These are phyloP conservation scores for Ruditapes philippinarum DNA, from an alignment of 1,140 invertebrate genomes.

Conservation along the genomic window DNA sequence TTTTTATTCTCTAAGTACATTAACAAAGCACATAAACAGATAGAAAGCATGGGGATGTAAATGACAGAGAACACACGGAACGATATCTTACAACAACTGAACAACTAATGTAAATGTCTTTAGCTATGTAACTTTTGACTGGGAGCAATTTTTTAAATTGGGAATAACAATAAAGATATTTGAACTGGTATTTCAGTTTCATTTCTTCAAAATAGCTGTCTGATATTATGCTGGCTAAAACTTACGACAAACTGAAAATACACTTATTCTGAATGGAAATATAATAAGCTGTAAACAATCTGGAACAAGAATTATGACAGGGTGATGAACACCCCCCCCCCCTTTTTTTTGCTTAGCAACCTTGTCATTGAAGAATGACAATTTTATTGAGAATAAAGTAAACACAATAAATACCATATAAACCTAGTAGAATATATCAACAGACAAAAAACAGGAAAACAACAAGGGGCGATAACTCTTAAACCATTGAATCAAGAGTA, in stretches of 20 bases:
- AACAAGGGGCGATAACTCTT: slow-evolving; percentile 5
- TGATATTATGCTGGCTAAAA: slow-evolving; percentile 15
- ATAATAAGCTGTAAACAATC: slow-evolving; percentile 18
- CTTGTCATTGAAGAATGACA: slow-evolving; percentile 5
- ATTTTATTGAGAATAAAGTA: slow-evolving; percentile 13
- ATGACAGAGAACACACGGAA: slow-evolving; percentile 18
- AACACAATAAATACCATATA: slow-evolving; percentile 12
- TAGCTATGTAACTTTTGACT: slow-evolving; percentile 18
- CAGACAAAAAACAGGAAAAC: slow-evolving; percentile 7
- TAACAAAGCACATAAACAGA: neutral
- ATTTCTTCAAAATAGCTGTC: slow-evolving; percentile 23
- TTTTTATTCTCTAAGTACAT: slow-evolving; percentile 3
- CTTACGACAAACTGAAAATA: slow-evolving; percentile 14
- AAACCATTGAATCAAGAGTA: slow-evolving; percentile 2
- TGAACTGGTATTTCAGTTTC: slow-evolving; percentile 6
- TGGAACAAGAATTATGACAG: slow-evolving; percentile 15
- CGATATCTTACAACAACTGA: slow-evolving; percentile 9
- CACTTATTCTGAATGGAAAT: slow-evolving; percentile 15
- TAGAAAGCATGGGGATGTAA: slow-evolving; percentile 1
- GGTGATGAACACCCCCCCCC: neutral
- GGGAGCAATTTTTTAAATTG: slow-evolving; percentile 20
- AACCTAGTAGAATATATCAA: slow-evolving; percentile 7
- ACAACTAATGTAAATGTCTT: slow-evolving; percentile 16
- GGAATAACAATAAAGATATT: neutral
- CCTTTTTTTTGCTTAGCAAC: neutral